phyloP scores from a whole-genome alignment of 2,797 vertebrate species.

The Picus viridis region DNA sequence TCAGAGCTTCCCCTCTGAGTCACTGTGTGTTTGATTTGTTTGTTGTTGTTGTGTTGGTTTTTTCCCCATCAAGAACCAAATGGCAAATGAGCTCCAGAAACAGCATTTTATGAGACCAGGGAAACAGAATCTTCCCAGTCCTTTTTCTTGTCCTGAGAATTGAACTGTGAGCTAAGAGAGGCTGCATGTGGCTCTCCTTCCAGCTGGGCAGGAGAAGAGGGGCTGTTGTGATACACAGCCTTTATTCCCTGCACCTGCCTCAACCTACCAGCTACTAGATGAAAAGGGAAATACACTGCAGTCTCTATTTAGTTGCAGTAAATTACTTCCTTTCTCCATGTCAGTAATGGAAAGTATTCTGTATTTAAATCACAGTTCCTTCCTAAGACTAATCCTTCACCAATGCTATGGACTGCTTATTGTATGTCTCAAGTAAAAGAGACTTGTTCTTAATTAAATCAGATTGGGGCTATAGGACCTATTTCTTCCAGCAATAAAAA shows the following conservation, averaged over 20 bases:
- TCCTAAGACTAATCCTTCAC: neutral
- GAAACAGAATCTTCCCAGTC: neutral
- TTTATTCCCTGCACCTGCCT: slow-evolving; percentile 29
- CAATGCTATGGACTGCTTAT: neutral
- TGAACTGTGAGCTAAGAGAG: neutral
- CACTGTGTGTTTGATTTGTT: neutral
- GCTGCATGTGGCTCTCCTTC: neutral
- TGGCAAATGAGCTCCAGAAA: neutral
- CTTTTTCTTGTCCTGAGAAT: neutral
- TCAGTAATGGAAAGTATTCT: neutral
- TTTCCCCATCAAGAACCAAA: neutral
- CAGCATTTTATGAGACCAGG: neutral
- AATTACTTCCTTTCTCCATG: neutral
- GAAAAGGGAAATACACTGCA: neutral
- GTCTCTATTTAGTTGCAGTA: slow-evolving; percentile 21
- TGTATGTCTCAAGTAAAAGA: neutral
- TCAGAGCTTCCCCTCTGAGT: neutral
- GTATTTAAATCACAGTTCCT: slow-evolving; percentile 2
- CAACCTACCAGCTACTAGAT: neutral
- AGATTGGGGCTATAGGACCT: neutral
- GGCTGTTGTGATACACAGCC: neutral
- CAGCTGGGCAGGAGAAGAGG: slow-evolving; percentile 35
- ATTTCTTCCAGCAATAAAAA: neutral
- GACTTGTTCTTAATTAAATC: neutral
- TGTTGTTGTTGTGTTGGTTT: too few species aligned